Evolutionary conservation across 2,888 invertebrate genomes (phyloP).

Genomic region (Eilema griseolum): DNA sequence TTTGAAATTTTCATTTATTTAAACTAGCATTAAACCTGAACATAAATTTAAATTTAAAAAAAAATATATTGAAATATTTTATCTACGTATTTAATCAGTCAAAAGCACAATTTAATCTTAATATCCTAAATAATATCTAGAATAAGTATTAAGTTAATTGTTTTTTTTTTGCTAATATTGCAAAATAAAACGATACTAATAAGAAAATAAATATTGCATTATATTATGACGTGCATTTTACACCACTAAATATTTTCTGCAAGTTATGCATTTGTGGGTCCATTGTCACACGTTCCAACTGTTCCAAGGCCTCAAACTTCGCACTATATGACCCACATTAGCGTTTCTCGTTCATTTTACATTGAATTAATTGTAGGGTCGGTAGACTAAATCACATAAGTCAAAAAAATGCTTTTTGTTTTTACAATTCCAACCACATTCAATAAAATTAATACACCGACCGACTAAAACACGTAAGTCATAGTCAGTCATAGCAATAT

Average conservation of each 20-base stretch:
- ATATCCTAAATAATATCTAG: background rate
- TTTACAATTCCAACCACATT: too few species aligned
- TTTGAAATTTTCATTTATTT: too few species aligned
- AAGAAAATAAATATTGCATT: slow-evolving; percentile 2
- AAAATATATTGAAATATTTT: background rate
- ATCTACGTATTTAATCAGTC: background rate
- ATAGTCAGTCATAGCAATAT: too few species aligned
- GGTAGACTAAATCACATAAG: too few species aligned
- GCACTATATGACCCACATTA: slow-evolving; percentile 50
- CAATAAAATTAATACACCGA: too few species aligned
- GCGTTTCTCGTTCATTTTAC: slow-evolving; percentile 21
- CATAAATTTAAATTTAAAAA: background rate
- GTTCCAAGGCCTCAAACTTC: slow-evolving; percentile 49
- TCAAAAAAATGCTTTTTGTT: too few species aligned
- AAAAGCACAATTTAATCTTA: background rate
- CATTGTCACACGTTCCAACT: slow-evolving; percentile 51
- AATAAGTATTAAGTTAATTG: background rate
- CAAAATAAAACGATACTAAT: background rate
- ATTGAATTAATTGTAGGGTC: slow-evolving; percentile 26
- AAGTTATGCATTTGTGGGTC: slow-evolving; percentile 41
- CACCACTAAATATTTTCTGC: slow-evolving; percentile 47
- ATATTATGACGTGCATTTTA: slow-evolving; percentile 13
- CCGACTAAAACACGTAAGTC: too few species aligned
- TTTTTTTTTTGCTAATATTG: background rate
- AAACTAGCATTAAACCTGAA: too few species aligned